Percentiles rank a stretch among this genome's conserved stretches.
These are phyloP conservation scores for Iguana delicatissima DNA, from an alignment of 2,797 vertebrate species.

Conservation along the genomic window DNA sequence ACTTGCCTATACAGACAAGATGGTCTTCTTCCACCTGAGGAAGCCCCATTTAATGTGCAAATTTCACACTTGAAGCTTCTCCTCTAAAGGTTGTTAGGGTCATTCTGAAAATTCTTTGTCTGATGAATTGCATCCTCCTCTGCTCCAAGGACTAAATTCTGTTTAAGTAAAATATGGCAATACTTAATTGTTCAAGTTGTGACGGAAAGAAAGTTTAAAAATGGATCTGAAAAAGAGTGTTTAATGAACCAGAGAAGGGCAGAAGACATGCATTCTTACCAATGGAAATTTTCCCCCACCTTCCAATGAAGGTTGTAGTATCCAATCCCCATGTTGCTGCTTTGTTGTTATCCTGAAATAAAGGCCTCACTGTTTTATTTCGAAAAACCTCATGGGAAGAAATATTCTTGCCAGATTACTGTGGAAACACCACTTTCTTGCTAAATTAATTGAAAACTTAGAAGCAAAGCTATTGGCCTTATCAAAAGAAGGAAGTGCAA, in stretches of 20 bases:
- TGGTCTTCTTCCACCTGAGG: too few species aligned
- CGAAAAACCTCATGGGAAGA: neutral
- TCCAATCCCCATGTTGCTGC: neutral
- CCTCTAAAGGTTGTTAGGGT: neutral
- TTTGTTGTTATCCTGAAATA: slow-evolving; percentile 13
- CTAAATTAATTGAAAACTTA: slow-evolving; percentile 25
- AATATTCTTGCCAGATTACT: slow-evolving; percentile 27
- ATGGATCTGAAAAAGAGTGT: neutral
- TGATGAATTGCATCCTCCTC: neutral
- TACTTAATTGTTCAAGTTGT: slow-evolving; percentile 10
- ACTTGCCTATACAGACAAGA: too few species aligned
- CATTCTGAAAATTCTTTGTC: neutral
- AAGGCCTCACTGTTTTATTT: slow-evolving; percentile 20
- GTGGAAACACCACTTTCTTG: slow-evolving; percentile 27
- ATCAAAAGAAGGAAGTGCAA: slow-evolving; percentile 28
- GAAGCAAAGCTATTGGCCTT: slow-evolving; percentile 14
- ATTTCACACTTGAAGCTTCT: neutral
- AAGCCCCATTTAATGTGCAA: neutral
- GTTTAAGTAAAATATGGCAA: neutral
- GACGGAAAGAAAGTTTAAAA: slow-evolving; percentile 15
- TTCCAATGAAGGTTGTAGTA: neutral
- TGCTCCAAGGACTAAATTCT: neutral
- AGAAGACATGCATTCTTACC: neutral
- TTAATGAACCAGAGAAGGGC: neutral
- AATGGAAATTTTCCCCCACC: too few species aligned